Evolutionary conservation across 2,797 vertebrate genomes (phyloP), one percentile per base, ranked within the genome.

Genomic region (Streptopelia turtur): DNA sequence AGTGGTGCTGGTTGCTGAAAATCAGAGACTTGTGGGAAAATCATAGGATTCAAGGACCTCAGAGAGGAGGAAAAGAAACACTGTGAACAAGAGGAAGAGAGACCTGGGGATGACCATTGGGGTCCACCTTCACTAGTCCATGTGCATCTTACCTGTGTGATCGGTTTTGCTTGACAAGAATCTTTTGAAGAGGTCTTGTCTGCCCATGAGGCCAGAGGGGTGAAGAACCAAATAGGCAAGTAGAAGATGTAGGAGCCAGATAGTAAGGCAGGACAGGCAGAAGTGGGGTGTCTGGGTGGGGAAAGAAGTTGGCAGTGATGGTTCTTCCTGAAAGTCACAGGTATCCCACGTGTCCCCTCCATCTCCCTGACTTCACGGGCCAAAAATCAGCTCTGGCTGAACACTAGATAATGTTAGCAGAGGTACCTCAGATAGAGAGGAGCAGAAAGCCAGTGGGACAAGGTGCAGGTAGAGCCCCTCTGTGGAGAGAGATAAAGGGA

Each of bases 351-450:
- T 14, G 7, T 52, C 17, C 50, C 18, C n/a, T 90, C 39, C 15
- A 28, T 4, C n/a, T 83, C n/a, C 28, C 31, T 45, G 50, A 33
- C 49, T 56, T 71, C 60, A 63, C 12, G 24, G 53, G 4, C 17
- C 39, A 27, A 45, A 10, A 80, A 63, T 57, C 33, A 66, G 52
- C 35, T 47, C 14, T 11, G 20, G 9, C 9, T 81, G 57, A 78
- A 39, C 27, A 39, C 10, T 28, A 39, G 8, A 1, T 33, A 43
- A 60, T 6, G 2, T 80, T 60, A 64, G 43, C 49, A 83, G 80
- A 55, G 39, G 21, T 63, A 13, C 30, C 13, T 56, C 0, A 0
- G 24, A n/a, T 37, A 56, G 27, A 84, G 16, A 86, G 12, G 14
- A 82, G 33, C 55, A 65, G 47, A 71, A 91, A 28, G 23, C 8